phyloP scores from a whole-genome alignment of 92 coral and sea anemone genomes.

The Hydrozoanthus gracilis region DNA sequence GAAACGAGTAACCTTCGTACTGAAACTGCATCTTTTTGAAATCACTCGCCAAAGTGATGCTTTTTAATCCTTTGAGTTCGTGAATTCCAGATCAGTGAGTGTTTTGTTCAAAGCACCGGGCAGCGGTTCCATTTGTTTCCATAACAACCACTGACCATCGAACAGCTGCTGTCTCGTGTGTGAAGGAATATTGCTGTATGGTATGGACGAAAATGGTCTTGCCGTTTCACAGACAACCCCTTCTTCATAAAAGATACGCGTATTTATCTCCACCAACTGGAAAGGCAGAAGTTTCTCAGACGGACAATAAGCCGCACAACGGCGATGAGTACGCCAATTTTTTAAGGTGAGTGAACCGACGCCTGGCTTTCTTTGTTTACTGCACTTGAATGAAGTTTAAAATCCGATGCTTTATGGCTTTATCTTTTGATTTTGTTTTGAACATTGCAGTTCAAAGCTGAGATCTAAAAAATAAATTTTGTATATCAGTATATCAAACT shows the following conservation, averaged over 20 bases:
- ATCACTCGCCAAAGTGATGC: too few relatives aligned
- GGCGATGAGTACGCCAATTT: slow-evolving; percentile 97
- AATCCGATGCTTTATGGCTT: not conserved
- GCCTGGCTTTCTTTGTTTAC: slow-evolving; percentile 39
- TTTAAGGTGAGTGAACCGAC: slow-evolving; percentile 67
- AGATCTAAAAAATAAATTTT: too few relatives aligned
- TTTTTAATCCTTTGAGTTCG: too few relatives aligned
- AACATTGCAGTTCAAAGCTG: too few relatives aligned
- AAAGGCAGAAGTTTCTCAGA: slow-evolving; percentile 31
- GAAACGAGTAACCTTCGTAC: too few relatives aligned
- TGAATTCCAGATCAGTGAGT: too few relatives aligned
- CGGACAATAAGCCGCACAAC: slow-evolving; percentile 48
- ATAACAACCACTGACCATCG: slow-evolving; percentile 31
- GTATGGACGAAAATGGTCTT: slow-evolving; percentile 82
- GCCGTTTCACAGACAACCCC: slow-evolving; percentile 94
- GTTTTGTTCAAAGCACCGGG: not conserved
- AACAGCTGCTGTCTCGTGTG: slow-evolving; percentile 1
- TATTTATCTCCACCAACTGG: slow-evolving; percentile 66
- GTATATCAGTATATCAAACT: too few relatives aligned
- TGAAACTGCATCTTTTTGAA: too few relatives aligned
- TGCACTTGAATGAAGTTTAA: slow-evolving; percentile 26
- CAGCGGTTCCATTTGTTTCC: slow-evolving; percentile 38
- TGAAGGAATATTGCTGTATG: slow-evolving; percentile 7
- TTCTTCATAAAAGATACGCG: slow-evolving; percentile 86
- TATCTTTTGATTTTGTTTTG: not conserved